phyloP scores from a whole-genome alignment of 2,888 invertebrate species.

The Hirtodrosophila confusa region DNA sequence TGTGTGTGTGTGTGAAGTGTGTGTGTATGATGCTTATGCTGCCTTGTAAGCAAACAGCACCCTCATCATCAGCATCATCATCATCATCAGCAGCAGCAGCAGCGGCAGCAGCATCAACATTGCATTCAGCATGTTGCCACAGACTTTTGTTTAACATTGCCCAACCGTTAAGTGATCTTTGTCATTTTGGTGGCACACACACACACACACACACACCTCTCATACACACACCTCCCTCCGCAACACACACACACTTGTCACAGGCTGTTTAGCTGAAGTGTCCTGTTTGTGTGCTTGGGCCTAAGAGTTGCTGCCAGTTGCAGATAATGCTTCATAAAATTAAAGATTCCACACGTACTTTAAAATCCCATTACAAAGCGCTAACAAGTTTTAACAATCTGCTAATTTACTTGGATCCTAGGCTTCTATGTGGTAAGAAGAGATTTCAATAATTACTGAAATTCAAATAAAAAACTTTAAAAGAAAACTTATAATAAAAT shows the following conservation, averaged over 20 bases:
- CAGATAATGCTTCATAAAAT: conserved; percentile 38
- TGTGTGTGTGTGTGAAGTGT: conserved; percentile 19
- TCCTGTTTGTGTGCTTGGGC: conserved; percentile 7
- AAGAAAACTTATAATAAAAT: too few relatives aligned
- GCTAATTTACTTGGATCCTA: background rate
- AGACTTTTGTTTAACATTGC: conserved; percentile 67
- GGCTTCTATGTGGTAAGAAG: background rate
- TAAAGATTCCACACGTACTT: conserved; percentile 3
- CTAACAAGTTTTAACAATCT: background rate
- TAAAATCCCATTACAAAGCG: background rate
- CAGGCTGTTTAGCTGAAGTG: conserved; percentile 23
- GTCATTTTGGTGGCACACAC: conserved; percentile 33
- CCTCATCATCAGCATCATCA: conserved; percentile 61
- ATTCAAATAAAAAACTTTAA: too few relatives aligned
- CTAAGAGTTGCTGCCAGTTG: conserved; percentile 30
- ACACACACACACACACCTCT: conserved; percentile 7
- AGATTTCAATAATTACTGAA: background rate
- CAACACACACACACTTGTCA: conserved; percentile 22
- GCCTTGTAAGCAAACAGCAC: conserved; percentile 59
- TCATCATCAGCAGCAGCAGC: conserved; percentile 17
- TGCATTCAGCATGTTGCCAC: conserved; percentile 47
- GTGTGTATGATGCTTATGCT: conserved; percentile 49
- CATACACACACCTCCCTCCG: background rate
- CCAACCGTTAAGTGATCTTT: conserved; percentile 69
- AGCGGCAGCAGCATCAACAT: conserved; percentile 5